A percentile compares a stretch with the other conserved stretches of the same genome.
Conservation (phyloP, 92 coral and sea anemone genomes). For the Zoanthus solanderi region DNA sequence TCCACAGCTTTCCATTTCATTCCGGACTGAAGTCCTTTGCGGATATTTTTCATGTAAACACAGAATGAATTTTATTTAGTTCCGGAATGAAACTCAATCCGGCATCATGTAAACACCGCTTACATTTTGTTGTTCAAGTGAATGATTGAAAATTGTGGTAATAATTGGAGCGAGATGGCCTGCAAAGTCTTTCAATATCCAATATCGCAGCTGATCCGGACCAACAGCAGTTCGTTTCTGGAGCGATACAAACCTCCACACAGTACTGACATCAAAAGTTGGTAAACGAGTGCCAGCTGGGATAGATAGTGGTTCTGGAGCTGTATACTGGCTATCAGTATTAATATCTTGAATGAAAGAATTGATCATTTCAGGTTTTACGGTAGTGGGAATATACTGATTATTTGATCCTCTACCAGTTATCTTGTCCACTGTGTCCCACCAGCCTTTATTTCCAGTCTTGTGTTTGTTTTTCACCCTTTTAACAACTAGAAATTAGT, state of each 20-base stretch:
- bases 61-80: no score
- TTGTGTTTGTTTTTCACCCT: slow-evolving; percentile 45
- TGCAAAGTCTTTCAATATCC: slow-evolving; percentile 46
- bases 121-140: slow-evolving; percentile 29
- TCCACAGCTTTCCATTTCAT: no score
- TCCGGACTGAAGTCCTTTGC: no score
- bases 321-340: slow-evolving; percentile 55
- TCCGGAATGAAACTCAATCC: no score
- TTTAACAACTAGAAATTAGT: slow-evolving; percentile 27
- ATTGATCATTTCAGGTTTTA: slow-evolving; percentile 57
- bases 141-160: slow-evolving; percentile 32
- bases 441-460: slow-evolving; percentile 65
- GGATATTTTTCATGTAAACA: no score
- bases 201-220: slow-evolving; percentile 30
- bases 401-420: slow-evolving; percentile 57
- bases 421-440: slow-evolving; percentile 69
- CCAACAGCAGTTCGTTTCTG: slow-evolving; percentile 36
- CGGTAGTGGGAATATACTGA: slow-evolving; percentile 41
- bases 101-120: no score
- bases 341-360: slow-evolving; percentile 54
- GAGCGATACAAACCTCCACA: background rate
- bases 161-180: slow-evolving; percentile 45
- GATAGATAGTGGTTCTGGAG: slow-evolving; percentile 52
- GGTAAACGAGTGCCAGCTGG: slow-evolving; percentile 63
- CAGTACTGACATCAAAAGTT: slow-evolving; percentile 14